These are phyloP conservation scores for Antrozous pallidus DNA, from an alignment of 2,797 vertebrate genomes.

Conservation along the genomic window DNA sequence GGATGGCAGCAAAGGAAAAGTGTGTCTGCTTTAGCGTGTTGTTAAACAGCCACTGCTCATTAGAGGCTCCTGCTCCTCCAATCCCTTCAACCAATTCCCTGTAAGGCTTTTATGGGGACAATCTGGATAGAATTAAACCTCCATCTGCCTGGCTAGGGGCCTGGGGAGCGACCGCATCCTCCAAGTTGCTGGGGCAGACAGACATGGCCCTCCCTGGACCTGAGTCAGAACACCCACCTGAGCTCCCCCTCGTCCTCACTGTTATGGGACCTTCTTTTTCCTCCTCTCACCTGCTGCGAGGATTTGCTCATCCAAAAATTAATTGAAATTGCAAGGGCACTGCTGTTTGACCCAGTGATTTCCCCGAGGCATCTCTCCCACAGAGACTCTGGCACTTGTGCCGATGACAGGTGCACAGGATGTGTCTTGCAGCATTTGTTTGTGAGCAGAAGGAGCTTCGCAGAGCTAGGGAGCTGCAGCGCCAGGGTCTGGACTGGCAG, in stretches of 20 bases:
- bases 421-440: background rate
- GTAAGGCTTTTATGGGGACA: slow-evolving; percentile 52
- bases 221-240: background rate
- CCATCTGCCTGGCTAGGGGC: slow-evolving; percentile 74
- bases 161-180: slow-evolving; percentile 66
- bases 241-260: background rate
- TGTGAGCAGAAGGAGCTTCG: background rate
- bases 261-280: background rate
- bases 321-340: slow-evolving; percentile 43
- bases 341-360: background rate
- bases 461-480: background rate
- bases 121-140: slow-evolving; percentile 81
- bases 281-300: background rate
- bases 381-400: background rate
- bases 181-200: slow-evolving; percentile 71
- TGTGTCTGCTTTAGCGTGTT: background rate
- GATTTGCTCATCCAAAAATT: slow-evolving; percentile 1
- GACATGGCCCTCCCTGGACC: background rate
- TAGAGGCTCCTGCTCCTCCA: background rate
- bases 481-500: background rate
- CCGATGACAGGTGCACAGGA: background rate
- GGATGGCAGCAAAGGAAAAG: background rate
- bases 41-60: background rate
- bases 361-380: background rate
- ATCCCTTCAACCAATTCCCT: slow-evolving; percentile 53